A percentile compares a stretch with the other conserved stretches of the same genome.
Conservation (phyloP, 1,140 invertebrate genomes). For the Apis dorsata region DNA sequence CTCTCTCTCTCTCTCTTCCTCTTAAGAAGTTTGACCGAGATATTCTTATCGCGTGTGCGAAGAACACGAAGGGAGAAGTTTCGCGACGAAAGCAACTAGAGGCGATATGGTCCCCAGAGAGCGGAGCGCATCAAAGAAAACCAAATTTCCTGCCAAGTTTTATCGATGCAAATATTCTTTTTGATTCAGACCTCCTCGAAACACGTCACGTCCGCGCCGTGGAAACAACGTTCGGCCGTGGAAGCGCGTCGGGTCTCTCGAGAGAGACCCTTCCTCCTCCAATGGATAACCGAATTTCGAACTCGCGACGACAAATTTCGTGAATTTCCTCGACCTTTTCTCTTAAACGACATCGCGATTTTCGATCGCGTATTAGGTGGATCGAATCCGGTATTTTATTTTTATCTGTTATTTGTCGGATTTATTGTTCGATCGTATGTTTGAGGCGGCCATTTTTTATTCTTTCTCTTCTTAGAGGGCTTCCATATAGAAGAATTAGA, state of each 20-base stretch:
- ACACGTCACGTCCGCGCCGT: conserved; percentile 32
- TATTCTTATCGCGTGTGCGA: neutral
- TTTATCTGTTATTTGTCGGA: too few relatives aligned
- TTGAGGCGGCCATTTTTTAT: too few relatives aligned
- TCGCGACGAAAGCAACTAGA: conserved; percentile 27
- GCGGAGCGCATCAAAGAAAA: conserved; percentile 58
- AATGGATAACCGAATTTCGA: conserved; percentile 60
- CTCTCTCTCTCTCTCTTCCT: neutral
- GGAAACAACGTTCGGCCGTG: conserved; percentile 57
- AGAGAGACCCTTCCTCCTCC: conserved; percentile 30
- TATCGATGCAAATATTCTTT: conserved; percentile 68
- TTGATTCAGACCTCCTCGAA: conserved; percentile 57
- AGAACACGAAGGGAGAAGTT: neutral
- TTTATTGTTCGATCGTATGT: too few relatives aligned
- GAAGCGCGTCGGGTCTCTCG: conserved; percentile 23
- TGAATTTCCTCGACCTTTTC: too few relatives aligned
- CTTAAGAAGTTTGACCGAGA: conserved; percentile 21
- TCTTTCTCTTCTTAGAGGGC: too few relatives aligned
- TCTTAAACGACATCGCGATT: too few relatives aligned
- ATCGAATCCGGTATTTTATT: too few relatives aligned
- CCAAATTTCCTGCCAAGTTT: conserved; percentile 57
- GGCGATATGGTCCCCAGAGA: conserved; percentile 6
- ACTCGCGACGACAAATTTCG: conserved; percentile 21
- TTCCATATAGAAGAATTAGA: too few relatives aligned
- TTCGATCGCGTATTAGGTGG: too few relatives aligned